Evolutionary conservation across 2,888 invertebrate species (phyloP), one percentile per base, ranked within the genome.

Genomic region (Cheilosia urbana): DNA sequence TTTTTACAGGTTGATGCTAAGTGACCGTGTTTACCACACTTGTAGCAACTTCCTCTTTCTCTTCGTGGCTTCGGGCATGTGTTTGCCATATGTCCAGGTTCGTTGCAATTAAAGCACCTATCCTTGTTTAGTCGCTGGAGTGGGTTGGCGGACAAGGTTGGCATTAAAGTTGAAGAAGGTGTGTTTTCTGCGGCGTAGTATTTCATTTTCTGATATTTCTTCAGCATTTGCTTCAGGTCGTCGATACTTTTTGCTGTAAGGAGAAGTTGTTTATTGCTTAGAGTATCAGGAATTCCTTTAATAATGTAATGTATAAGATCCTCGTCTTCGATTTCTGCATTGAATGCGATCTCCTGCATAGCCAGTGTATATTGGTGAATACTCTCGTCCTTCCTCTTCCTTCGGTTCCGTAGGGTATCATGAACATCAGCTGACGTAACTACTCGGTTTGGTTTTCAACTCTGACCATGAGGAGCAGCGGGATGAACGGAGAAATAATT

Each of bases 321-420:
- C 24, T 24, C 24, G 24, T 24, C 24, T 24, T 4, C 24, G 4
- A 24, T 24, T 24, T 24, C 24, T 69, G 60, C n/a, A 40, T 45
- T 30, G 4, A 34, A 49, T n/a, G 60, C 79, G 40, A 72, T 72
- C 58, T 80, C 73, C 45, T 73, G 68, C 62, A 80, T 80, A 17
- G 40, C 57, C 55, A 81, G 34, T 7, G 66, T 47, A 27, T 81
- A 73, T 30, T 81, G 80, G 13, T 75, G 80, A 15, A 47, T 19
- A 17, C 34, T 79, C 47, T 78, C 71, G n/a, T 80, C 72, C 19
- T 27, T 65, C 9, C 34, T 24, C 40, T 60, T 80, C 37, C 66
- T 68, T 17, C 80, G 60, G 45, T 60, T 34, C 24, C 80, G 19
- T 30, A 73, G 53, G 21, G 4, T 24, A 37, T 71, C 49, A 21